Evolutionary conservation across 2,888 invertebrate species (phyloP).

Genomic region (Plebejus argus): DNA sequence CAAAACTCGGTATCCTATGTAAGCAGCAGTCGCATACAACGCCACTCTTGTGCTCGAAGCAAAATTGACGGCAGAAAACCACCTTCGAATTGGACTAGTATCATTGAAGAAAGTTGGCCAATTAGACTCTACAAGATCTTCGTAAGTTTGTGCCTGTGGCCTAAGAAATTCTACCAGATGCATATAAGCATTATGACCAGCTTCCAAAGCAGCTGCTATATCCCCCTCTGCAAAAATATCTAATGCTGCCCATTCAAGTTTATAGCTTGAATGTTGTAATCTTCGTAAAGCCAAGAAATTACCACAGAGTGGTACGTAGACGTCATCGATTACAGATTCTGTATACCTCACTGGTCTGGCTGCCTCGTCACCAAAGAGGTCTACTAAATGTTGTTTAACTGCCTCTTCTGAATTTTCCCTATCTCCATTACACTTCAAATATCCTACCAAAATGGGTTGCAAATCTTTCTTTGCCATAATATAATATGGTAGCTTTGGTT

Average conservation of each 20-base stretch:
- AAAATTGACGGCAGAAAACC: slow-evolving; percentile 54
- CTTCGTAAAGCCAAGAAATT: slow-evolving; percentile 61
- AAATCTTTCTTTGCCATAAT: slow-evolving; percentile 56
- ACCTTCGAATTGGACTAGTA: slow-evolving; percentile 45
- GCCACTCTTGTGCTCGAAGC: slow-evolving; percentile 50
- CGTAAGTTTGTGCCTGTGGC: slow-evolving; percentile 68
- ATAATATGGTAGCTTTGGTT: slow-evolving; percentile 57
- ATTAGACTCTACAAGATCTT: slow-evolving; percentile 54
- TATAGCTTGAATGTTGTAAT: slow-evolving; percentile 46
- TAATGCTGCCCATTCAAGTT: slow-evolving; percentile 69
- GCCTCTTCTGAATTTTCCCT: slow-evolving; percentile 50
- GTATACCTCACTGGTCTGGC: slow-evolving; percentile 57
- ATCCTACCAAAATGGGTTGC: slow-evolving; percentile 60
- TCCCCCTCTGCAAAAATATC: slow-evolving; percentile 73
- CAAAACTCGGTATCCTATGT: slow-evolving; percentile 50
- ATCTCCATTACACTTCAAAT: slow-evolving; percentile 54
- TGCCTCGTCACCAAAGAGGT: slow-evolving; percentile 64
- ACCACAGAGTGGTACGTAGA: slow-evolving; percentile 67
- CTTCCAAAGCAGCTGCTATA: slow-evolving; percentile 65
- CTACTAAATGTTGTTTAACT: slow-evolving; percentile 63
- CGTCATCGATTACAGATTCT: slow-evolving; percentile 58
- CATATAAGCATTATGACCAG: slow-evolving; percentile 67
- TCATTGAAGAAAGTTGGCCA: slow-evolving; percentile 52
- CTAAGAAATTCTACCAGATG: slow-evolving; percentile 61
- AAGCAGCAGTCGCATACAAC: slow-evolving; percentile 48